These are phyloP conservation scores for Agelaius phoeniceus DNA, from an alignment of 2,113 vertebrate genomes.

Conservation along the genomic window DNA sequence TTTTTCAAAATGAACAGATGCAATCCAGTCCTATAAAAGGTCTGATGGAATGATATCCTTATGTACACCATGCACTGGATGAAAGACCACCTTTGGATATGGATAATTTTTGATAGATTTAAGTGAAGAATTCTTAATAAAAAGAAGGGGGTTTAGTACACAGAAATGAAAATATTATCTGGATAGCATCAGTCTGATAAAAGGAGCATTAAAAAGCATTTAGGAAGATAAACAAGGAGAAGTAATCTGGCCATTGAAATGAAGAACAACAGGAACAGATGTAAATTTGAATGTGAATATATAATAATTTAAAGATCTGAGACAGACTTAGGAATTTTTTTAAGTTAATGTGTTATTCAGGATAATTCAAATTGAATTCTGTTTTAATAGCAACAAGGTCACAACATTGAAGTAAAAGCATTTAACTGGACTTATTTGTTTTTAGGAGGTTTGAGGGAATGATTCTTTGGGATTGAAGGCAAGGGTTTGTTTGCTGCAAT, in stretches of 20 bases:
- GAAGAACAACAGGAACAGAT: background rate
- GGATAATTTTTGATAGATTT: background rate
- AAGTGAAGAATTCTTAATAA: background rate
- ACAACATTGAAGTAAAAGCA: background rate
- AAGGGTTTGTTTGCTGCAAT: background rate
- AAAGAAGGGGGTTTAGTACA: background rate
- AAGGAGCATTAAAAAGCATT: constrained; percentile 8
- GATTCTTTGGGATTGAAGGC: background rate
- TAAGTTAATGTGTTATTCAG: background rate
- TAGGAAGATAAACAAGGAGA: background rate
- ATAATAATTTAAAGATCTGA: background rate
- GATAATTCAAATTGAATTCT: background rate
- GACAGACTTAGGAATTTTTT: background rate
- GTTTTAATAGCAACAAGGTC: background rate
- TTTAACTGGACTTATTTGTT: background rate
- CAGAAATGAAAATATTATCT: background rate
- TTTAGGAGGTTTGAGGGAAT: background rate
- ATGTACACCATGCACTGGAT: background rate
- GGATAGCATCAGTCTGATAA: background rate
- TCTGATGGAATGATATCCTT: background rate
- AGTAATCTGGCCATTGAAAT: background rate
- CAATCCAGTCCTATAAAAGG: background rate
- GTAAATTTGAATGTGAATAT: background rate
- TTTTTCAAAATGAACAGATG: background rate
- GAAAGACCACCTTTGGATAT: background rate